Evolutionary conservation across 2,113 vertebrate species (phyloP), one percentile per base, ranked within the genome.

Genomic region (Oxyura jamaicensis): DNA sequence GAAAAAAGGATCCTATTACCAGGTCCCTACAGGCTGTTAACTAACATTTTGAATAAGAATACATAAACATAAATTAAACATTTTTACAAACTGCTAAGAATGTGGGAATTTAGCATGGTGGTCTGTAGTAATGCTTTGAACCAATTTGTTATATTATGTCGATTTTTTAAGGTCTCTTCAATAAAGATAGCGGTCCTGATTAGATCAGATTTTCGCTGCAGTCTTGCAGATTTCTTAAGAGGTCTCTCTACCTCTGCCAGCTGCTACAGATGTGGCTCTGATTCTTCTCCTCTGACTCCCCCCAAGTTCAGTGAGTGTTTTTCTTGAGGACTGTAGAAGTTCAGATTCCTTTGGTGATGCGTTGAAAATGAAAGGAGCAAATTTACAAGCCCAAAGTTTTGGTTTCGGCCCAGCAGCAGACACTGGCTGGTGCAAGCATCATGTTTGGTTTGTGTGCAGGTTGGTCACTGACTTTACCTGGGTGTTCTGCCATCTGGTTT

Each of bases 31-130:
- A 98, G 98, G 98, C 98, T 97, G 97, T 98, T 98, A 98, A 98
- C 97, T 98, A 98, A 98, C 98, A 98, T 98, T 98, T 98, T 97
- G 97, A 98, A 97, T 98, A 98, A 97, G 97, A 98, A 98, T 98
- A 97, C 96, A 98, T 98, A 98, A 98, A 98, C 97, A 98, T 98
- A 98, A 98, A 98, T 98, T 98, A 98, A 98, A 97, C 97, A 97
- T 98, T 98, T 98, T 98, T 98, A 96, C 95, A 97, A 97, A 98
- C 97, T 96, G 97, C 94, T 98, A 97, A 96, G 96, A 98, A 97
- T 98, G 95, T 98, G 96, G 95, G 96, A 97, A 97, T 97, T 98
- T 96, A 97, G 93, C 95, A 93, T 26, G 95, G 96, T 97, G 95
- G 95, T 97, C 96, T 97, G 91, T 83, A 95, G 92, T 83, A 95